These are phyloP conservation scores for Palythoa grandis DNA, from an alignment of 92 coral and sea anemone species.

Conservation along the genomic window DNA sequence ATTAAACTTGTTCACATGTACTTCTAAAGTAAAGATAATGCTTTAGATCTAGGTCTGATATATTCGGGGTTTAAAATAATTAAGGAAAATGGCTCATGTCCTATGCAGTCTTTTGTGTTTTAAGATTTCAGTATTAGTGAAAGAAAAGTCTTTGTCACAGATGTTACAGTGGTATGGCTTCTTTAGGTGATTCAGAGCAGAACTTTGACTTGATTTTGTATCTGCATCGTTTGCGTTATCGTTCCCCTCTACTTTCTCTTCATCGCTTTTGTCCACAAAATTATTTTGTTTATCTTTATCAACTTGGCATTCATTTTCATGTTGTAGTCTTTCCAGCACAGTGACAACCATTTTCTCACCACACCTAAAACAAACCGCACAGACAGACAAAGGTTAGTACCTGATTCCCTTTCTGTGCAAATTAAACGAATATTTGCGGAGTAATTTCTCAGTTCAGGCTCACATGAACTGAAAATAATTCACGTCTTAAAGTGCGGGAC, in stretches of 20 bases:
- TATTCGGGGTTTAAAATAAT: background rate
- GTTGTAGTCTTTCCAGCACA: constrained; percentile 87
- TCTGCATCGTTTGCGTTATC: constrained; percentile 29
- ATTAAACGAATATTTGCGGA: too few species aligned
- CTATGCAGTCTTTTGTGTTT: constrained; percentile 82
- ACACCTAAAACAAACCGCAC: constrained; percentile 58
- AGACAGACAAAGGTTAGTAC: background rate
- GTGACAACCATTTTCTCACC: constrained; percentile 94
- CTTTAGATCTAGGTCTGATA: background rate
- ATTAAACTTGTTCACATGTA: too few species aligned
- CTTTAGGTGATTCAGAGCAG: constrained; percentile 62
- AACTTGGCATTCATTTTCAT: constrained; percentile 72
- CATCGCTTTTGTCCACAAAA: constrained; percentile 1
- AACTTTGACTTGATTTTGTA: constrained; percentile 11
- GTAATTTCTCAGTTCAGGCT: too few species aligned
- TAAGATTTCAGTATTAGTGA: constrained; percentile 90
- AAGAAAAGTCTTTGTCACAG: constrained; percentile 73
- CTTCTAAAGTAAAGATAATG: too few species aligned
- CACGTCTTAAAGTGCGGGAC: too few species aligned
- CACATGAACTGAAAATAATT: too few species aligned
- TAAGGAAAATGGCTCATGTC: background rate
- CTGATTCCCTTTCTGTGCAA: background rate
- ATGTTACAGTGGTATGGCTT: constrained; percentile 71
- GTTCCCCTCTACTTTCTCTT: constrained; percentile 20
- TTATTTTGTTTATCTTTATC: constrained; percentile 24